A percentile compares a stretch with the other conserved stretches of the same genome.
Evolutionary conservation across 2,888 invertebrate genomes (phyloP).

Genomic region (Polietes domitor): DNA sequence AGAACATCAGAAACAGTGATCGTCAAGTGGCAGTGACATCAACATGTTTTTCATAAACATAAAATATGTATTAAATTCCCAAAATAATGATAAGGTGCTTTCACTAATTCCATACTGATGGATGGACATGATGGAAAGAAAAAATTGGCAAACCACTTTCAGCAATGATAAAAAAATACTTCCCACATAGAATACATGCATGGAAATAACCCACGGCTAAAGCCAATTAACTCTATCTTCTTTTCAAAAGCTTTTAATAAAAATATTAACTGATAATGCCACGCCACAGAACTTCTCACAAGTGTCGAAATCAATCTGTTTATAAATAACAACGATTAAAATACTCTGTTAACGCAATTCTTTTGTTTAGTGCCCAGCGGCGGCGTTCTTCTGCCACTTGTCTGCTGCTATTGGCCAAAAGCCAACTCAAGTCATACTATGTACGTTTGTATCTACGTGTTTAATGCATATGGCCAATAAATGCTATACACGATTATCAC

Average conservation of each 20-base stretch:
- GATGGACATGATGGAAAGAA: no score
- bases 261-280: background rate
- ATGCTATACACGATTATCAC: slow-evolving; percentile 45
- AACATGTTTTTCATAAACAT: no score
- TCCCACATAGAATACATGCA: background rate
- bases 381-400: background rate
- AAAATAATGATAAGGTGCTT: no score
- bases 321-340: slow-evolving; percentile 9
- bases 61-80: no score
- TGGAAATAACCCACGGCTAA: background rate
- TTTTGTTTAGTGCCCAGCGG: slow-evolving; percentile 9
- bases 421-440: slow-evolving; percentile 22
- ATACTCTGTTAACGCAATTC: background rate
- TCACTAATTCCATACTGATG: no score
- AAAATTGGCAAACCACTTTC: background rate
- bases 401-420: slow-evolving; percentile 25
- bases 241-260: background rate
- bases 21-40: no score
- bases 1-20: no score
- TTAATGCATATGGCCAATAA: slow-evolving; percentile 28
- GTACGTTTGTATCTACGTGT: background rate
- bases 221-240: background rate
- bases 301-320: background rate
- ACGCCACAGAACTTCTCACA: background rate
- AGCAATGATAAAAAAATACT: background rate